phyloP scores from a whole-genome alignment of 2,797 vertebrate genomes.

The Typhlichthys eigenmanni region DNA sequence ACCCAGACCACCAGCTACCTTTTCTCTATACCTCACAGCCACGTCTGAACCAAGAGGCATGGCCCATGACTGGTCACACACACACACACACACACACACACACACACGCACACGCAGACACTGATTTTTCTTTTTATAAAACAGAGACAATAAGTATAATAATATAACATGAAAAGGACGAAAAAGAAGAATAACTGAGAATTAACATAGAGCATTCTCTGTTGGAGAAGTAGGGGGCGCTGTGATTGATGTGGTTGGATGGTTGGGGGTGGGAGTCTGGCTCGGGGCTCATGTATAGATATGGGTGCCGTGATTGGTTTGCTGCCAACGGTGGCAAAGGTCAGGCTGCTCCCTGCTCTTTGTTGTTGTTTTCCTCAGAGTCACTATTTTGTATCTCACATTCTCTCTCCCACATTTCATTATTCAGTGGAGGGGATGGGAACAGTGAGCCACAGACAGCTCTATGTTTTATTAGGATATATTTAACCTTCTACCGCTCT shows the following conservation, averaged over 20 bases:
- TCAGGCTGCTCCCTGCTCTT: slow-evolving; percentile 92
- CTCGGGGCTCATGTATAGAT: slow-evolving; percentile 95
- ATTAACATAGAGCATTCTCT: slow-evolving; percentile 62
- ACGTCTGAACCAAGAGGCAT: slow-evolving; percentile 41
- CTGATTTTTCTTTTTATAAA: slow-evolving; percentile 21
- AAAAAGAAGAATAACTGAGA: background rate
- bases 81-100: background rate
- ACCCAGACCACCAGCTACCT: slow-evolving; percentile 59
- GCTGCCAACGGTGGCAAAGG: slow-evolving; percentile 89
- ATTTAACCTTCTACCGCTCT: slow-evolving; percentile 27
- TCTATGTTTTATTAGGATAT: slow-evolving; percentile 40
- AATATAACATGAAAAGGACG: slow-evolving; percentile 35
- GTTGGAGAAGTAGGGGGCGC: slow-evolving; percentile 57
- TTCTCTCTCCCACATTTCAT: slow-evolving; percentile 64
- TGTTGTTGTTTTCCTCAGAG: slow-evolving; percentile 75
- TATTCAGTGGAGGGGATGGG: slow-evolving; percentile 47
- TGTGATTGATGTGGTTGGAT: slow-evolving; percentile 53
- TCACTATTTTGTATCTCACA: slow-evolving; percentile 65
- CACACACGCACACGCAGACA: slow-evolving; percentile 6
- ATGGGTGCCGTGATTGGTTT: slow-evolving; percentile 95
- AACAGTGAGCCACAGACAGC: slow-evolving; percentile 43
- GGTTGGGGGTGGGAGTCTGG: slow-evolving; percentile 85
- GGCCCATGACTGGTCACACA: slow-evolving; percentile 27
- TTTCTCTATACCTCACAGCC: slow-evolving; percentile 56
- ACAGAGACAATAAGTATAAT: slow-evolving; percentile 1